phyloP scores from a whole-genome alignment of 1,140 invertebrate species.

The Drosophila kepulauana region DNA sequence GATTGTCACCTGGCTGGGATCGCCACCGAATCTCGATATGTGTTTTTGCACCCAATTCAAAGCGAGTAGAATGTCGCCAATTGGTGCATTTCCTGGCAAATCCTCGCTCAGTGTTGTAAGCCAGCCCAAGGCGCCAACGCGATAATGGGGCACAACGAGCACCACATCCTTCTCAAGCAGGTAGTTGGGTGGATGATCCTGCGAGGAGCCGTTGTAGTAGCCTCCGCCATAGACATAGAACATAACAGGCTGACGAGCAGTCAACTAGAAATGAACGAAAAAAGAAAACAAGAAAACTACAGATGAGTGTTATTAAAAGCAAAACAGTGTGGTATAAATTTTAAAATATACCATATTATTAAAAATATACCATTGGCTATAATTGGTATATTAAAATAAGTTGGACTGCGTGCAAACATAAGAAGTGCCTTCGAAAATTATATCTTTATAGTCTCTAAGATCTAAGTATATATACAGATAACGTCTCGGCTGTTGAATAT shows the following conservation, averaged over 20 bases:
- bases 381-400: no score
- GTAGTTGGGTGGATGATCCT: slow-evolving; percentile 90
- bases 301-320: no score
- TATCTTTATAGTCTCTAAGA: no score
- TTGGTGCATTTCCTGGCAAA: slow-evolving; percentile 76
- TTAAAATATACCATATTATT: no score
- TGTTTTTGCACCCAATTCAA: slow-evolving; percentile 88
- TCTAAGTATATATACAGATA: no score
- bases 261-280: slow-evolving; percentile 45
- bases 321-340: no score
- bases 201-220: slow-evolving; percentile 83
- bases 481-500: no score
- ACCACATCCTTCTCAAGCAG: slow-evolving; percentile 91
- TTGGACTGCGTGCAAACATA: no score
- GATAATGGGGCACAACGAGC: slow-evolving; percentile 92
- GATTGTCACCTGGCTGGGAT: slow-evolving; percentile 86
- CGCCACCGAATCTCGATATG: slow-evolving; percentile 89
- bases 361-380: no score
- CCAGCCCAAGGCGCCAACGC: slow-evolving; percentile 88
- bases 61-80: slow-evolving; percentile 83
- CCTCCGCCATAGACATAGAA: slow-evolving; percentile 84
- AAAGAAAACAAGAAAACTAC: background rate
- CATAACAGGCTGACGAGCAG: slow-evolving; percentile 72
- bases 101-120: slow-evolving; percentile 82
- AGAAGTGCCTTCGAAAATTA: no score